Base-by-base conservation (phyloP, 1,140 invertebrate species). In the Epicauta chinensis region DNA sequence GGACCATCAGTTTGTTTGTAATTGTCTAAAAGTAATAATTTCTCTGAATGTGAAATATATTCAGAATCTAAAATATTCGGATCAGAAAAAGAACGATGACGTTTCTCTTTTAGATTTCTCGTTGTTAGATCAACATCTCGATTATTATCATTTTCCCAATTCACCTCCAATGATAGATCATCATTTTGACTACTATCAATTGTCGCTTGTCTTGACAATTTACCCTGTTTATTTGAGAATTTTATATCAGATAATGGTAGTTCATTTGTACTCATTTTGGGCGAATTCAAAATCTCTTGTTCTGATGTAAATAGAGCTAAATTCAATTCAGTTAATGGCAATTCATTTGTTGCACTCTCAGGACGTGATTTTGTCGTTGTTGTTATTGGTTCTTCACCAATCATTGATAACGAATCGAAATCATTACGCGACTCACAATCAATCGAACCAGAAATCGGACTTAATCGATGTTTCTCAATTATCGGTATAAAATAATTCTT, bases 201-300 rank as follows among this genome's bases (percentile, higher is more conserved):
- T 3, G 59, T 63, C 35, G 41, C 48, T 30, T 64, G 56, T 45
- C 50, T 56, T 7, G 37, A 39, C 7, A 61, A 12, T 46, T 61
- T 67, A 41, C 51, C 41, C 5, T 44, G 51, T 9, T 30, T 38
- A 48, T 37, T 57, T 13, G 31, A 32, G 61, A 74, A 73, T 59
- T 66, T 70, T 51, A 80, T 75, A 56, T 77, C 76, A 41, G 77
- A 79, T 49, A 80, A 65, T 30, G 78, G 78, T 56, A 80, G 63
- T 66, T 80, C 79, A 68, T 80, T 81, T 39, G 78, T 80, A 11
- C 61, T 67, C 54, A 61, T 63, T 49, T 52, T 57, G n/a, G 75
- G 73, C 2, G 75, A 77, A 57, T 73, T 70, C 41, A 68, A 42
- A 14, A 15, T 48, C 17, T 56, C 53, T 46, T 62, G 51, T 15